phyloP scores from a whole-genome alignment of 2,113 vertebrate species.

The Upupa epops region DNA sequence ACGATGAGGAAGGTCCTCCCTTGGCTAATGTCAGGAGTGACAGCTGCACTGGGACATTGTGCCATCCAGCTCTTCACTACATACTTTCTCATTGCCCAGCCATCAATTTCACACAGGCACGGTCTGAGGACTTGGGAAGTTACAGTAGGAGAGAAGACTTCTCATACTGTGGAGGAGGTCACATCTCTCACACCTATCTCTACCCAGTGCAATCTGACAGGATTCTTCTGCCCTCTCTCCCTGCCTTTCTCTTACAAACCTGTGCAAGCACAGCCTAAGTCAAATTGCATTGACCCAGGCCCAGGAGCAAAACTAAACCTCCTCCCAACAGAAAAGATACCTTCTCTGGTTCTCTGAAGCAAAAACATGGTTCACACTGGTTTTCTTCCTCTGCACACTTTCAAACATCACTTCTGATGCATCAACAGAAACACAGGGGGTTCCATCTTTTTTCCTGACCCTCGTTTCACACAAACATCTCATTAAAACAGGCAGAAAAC shows the following conservation, averaged over 20 bases:
- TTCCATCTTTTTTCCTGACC: background rate
- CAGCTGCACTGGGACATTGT: background rate
- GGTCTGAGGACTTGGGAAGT: background rate
- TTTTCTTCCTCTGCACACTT: background rate
- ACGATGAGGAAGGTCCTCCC: background rate
- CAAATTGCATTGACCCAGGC: background rate
- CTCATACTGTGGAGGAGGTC: background rate
- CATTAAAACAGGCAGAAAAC: background rate
- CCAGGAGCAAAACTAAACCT: background rate
- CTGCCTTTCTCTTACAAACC: background rate
- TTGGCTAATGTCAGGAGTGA: background rate
- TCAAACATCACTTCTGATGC: background rate
- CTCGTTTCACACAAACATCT: background rate
- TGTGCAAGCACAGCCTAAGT: background rate
- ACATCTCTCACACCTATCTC: background rate
- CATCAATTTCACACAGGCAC: background rate
- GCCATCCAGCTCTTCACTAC: background rate
- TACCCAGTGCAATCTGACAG: background rate
- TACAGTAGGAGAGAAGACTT: background rate
- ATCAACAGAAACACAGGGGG: background rate
- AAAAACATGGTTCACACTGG: background rate
- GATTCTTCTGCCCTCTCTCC: background rate
- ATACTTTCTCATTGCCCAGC: background rate
- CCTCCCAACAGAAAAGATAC: background rate
- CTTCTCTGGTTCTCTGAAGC: background rate